Conservation (phyloP, 2,888 invertebrate species). For the Anodontia alba region DNA sequence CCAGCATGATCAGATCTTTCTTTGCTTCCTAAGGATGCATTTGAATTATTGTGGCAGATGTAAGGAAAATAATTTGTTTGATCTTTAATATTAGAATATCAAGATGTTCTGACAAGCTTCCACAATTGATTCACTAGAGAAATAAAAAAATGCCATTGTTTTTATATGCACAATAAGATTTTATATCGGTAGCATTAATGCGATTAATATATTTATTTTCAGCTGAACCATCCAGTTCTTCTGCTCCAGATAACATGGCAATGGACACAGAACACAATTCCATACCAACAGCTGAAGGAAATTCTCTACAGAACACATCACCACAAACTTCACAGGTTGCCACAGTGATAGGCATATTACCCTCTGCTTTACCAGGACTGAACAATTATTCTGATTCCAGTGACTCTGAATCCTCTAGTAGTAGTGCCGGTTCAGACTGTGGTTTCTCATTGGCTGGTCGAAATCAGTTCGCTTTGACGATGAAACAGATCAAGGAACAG, state of each 20-base stretch:
- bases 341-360: slow-evolving; percentile 73
- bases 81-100: too few species aligned
- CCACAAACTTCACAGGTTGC: slow-evolving; percentile 40
- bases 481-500: slow-evolving; percentile 23
- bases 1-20: too few species aligned
- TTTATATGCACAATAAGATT: too few species aligned
- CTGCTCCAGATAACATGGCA: background rate
- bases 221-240: slow-evolving; percentile 1
- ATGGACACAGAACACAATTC: background rate
- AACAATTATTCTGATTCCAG: slow-evolving; percentile 72
- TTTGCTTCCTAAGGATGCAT: too few species aligned
- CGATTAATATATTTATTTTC: too few species aligned
- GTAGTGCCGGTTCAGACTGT: slow-evolving; percentile 64
- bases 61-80: too few species aligned
- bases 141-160: too few species aligned
- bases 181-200: too few species aligned
- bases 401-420: slow-evolving; percentile 75
- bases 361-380: slow-evolving; percentile 76
- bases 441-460: slow-evolving; percentile 51
- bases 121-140: too few species aligned
- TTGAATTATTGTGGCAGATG: too few species aligned
- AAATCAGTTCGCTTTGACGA: slow-evolving; percentile 14
- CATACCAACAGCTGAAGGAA: background rate
- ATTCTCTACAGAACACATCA: background rate
- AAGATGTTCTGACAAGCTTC: too few species aligned